A percentile compares a stretch with the other conserved stretches of the same genome.
Conservation (phyloP, 2,888 invertebrate species). For the Cordilura impudica region DNA sequence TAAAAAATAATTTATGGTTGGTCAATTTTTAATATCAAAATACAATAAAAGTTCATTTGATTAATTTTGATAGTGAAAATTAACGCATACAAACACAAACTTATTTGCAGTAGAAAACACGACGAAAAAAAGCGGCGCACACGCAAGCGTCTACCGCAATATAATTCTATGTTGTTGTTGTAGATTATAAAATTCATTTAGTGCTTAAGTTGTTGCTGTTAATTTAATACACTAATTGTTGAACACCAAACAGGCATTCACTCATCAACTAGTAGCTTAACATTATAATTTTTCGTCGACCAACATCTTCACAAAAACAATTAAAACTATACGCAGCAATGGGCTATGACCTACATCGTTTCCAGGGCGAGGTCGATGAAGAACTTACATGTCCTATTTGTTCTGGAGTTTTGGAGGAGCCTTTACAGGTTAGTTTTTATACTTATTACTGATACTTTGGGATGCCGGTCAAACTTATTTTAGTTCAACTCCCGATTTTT, state of each 20-base stretch:
- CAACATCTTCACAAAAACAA: not conserved
- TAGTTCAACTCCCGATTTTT: not conserved
- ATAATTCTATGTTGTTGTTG: conserved; percentile 14
- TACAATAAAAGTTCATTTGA: conserved; percentile 13
- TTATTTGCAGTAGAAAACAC: not conserved
- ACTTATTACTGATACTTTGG: too few relatives aligned
- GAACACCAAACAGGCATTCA: not conserved
- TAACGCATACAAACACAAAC: conserved; percentile 16
- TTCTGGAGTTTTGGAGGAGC: conserved; percentile 95
- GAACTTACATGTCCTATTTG: conserved; percentile 98
- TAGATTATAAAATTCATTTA: conserved; percentile 27
- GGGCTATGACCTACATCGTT: conserved; percentile 96
- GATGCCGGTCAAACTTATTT: too few relatives aligned
- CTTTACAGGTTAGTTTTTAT: conserved; percentile 88
- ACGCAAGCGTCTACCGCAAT: conserved; percentile 48
- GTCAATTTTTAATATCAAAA: conserved; percentile 20
- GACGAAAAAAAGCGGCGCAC: conserved; percentile 33
- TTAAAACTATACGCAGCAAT: conserved; percentile 78
- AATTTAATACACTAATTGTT: conserved; percentile 19
- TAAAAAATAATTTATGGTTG: conserved; percentile 24
- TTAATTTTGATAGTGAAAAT: conserved; percentile 47
- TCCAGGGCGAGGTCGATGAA: conserved; percentile 97
- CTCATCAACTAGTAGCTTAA: not conserved
- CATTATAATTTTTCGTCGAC: not conserved
- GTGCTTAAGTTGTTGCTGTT: not conserved